phyloP scores from a whole-genome alignment of 2,797 vertebrate genomes.

The Phrynocephalus guinanensis region DNA sequence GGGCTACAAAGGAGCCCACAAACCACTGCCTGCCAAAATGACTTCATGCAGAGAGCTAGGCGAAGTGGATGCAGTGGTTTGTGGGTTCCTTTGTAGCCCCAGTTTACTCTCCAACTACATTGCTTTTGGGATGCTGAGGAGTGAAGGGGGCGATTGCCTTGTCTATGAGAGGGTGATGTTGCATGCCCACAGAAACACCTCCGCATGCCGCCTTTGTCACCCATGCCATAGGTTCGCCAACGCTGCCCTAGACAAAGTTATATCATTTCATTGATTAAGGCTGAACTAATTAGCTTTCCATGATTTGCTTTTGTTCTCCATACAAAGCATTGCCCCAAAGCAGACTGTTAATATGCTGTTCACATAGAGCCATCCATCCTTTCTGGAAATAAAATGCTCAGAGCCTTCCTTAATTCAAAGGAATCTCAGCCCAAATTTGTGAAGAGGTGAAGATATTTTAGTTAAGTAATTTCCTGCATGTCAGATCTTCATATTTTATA shows the following conservation, averaged over 20 bases:
- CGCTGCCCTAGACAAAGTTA: background rate
- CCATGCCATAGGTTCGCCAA: too few species aligned
- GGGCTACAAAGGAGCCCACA: too few species aligned
- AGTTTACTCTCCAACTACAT: too few species aligned
- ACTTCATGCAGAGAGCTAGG: too few species aligned
- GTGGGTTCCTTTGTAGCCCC: too few species aligned
- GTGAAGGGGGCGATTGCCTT: too few species aligned
- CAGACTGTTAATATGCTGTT: constrained; percentile 16
- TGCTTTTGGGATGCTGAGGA: too few species aligned
- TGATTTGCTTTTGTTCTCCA: constrained; percentile 16
- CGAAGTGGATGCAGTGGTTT: too few species aligned
- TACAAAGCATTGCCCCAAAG: constrained; percentile 28
- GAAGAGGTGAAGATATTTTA: constrained; percentile 40
- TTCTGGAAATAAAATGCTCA: constrained; percentile 38
- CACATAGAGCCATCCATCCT: background rate
- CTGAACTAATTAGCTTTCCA: background rate
- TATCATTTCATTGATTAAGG: background rate
- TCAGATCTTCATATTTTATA: constrained; percentile 24
- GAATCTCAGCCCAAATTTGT: constrained; percentile 34
- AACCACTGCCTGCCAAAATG: too few species aligned
- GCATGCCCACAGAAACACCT: too few species aligned
- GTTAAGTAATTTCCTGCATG: constrained; percentile 19
- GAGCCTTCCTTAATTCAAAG: constrained; percentile 29
- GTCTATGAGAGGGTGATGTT: too few species aligned
- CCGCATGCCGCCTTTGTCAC: too few species aligned